phyloP scores from a whole-genome alignment of 2,113 vertebrate species.

The Gulo gulo region DNA sequence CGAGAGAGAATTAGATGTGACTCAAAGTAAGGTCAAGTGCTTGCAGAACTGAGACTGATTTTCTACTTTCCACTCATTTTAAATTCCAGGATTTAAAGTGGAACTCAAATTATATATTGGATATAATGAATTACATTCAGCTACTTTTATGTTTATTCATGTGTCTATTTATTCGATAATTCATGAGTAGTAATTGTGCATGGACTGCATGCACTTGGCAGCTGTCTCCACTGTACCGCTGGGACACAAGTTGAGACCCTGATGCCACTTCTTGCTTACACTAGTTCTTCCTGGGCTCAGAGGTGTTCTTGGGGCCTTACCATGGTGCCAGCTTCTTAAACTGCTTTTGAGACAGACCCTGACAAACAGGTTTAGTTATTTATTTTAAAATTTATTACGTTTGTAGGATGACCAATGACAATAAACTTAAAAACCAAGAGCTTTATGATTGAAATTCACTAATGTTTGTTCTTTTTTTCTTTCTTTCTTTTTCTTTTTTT shows the following conservation, averaged over 20 bases:
- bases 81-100: not conserved
- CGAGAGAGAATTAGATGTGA: not conserved
- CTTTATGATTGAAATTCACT: not conserved
- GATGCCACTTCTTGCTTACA: not conserved
- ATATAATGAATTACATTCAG: not conserved
- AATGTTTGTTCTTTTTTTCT: not conserved
- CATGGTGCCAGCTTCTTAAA: not conserved
- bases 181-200: not conserved
- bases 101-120: not conserved
- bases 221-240: not conserved
- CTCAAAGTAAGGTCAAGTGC: not conserved
- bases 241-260: not conserved
- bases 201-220: rapidly evolving
- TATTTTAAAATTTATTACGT: not conserved
- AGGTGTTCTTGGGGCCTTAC: not conserved
- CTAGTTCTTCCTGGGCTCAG: not conserved
- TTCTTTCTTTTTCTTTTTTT: not conserved
- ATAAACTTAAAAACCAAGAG: not conserved
- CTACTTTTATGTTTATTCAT: not conserved
- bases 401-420: not conserved
- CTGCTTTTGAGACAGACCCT: not conserved
- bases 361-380: not conserved
- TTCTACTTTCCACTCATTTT: not conserved
- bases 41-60: not conserved
- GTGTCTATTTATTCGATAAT: not conserved